Evolutionary conservation across 2,888 invertebrate genomes (phyloP).

Genomic region (Temnothorax rugatulus): DNA sequence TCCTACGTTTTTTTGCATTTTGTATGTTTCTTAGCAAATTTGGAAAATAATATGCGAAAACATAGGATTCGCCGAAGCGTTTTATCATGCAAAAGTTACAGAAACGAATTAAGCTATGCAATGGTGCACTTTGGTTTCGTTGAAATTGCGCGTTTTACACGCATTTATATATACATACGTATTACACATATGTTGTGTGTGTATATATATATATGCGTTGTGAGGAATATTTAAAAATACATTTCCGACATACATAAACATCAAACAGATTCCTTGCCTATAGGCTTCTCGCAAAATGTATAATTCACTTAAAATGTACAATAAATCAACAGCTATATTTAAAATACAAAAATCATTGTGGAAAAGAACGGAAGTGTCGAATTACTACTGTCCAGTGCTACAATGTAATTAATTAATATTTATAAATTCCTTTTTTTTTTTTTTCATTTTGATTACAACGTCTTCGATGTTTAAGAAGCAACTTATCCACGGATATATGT

Average conservation of each 20-base stretch:
- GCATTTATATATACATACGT: background rate
- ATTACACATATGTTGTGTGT: background rate
- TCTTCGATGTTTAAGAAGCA: constrained; percentile 50
- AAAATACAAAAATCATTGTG: constrained; percentile 27
- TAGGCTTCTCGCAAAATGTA: background rate
- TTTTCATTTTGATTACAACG: background rate
- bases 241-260: constrained; percentile 28
- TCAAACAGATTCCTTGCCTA: background rate
- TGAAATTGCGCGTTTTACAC: constrained; percentile 62
- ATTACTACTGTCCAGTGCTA: constrained; percentile 55
- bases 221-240: constrained; percentile 35
- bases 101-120: constrained; percentile 44
- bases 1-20: background rate
- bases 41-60: constrained; percentile 28
- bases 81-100: constrained; percentile 30
- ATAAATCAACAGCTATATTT: constrained; percentile 39
- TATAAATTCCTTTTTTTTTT: constrained; percentile 43
- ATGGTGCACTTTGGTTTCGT: constrained; percentile 59
- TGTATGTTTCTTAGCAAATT: background rate
- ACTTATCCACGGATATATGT: background rate
- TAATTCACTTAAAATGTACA: constrained; percentile 42
- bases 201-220: background rate
- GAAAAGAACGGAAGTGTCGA: constrained; percentile 45
- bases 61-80: constrained; percentile 11
- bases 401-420: constrained; percentile 39